Evolutionary conservation across 2,888 invertebrate genomes (phyloP), one percentile per base, ranked within the genome.

Genomic region (Flexamia atlantica): DNA sequence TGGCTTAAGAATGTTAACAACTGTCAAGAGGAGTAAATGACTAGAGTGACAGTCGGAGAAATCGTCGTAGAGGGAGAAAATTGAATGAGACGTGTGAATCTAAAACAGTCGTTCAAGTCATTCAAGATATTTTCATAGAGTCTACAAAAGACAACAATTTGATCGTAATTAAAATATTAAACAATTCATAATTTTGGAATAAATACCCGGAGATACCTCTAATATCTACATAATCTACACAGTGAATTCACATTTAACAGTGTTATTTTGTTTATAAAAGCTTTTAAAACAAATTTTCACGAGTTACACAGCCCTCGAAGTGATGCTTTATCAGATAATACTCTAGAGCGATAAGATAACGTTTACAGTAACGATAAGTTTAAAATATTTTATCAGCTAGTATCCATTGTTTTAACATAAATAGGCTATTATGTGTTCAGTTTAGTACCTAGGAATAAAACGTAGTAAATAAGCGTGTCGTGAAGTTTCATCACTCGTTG

Each of bases 341-440:
- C 76, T 40, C 50, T 76, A 5, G 70, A 42, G 36, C 46, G 76
- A 76, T 76, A 46, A 76, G 76, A 76, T 76, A 76, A 76, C 25
- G 36, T 42, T 42, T 46, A 50, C 76, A 23, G 46, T n/a, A 17
- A 28, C 20, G 76, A 46, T 76, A 76, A 76, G 46, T 42, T 23
- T 46, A 9, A 76, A 76, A 46, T 46, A 46, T 76, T 46, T 46
- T 46, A 76, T 46, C 76, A 72, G 72, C 42, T n/a, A 40, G 64
- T 28, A 64, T 64, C 72, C 72, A 72, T 72, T 72, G 72, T 42
- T 72, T 70, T 72, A 72, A 36, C 72, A 72, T 64, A 64, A 20
- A 64, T 64, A 64, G 64, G 64, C 64, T 30, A 64, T 64, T 64
- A 64, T 64, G 25, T 28, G 64, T 20, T 25, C n/a, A 28, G 64